Evolutionary conservation across 2,888 invertebrate species (phyloP).

Genomic region (Papilio elwesi): DNA sequence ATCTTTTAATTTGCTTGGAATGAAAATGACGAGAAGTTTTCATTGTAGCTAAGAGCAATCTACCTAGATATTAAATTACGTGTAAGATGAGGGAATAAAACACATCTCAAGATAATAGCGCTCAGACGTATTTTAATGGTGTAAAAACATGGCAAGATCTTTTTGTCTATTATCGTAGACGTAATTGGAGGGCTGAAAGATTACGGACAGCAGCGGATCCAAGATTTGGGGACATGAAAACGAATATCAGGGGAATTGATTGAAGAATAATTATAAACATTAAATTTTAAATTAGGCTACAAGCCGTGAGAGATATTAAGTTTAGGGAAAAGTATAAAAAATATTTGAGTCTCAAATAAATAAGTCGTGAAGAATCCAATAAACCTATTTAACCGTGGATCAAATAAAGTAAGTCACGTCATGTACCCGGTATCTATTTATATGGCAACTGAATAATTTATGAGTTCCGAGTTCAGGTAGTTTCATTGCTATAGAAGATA

Average conservation of each 20-base stretch:
- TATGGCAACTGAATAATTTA: constrained; percentile 7
- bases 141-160: not conserved
- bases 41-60: constrained; percentile 1
- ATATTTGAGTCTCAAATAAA: not conserved
- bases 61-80: constrained; percentile 7
- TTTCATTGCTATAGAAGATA: not conserved
- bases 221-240: too few species aligned
- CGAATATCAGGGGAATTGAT: too few species aligned
- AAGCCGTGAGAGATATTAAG: too few species aligned
- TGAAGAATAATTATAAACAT: too few species aligned
- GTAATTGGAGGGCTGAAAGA: not conserved
- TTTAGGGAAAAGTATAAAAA: too few species aligned
- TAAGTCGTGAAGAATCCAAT: not conserved
- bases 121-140: not conserved
- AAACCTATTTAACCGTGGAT: not conserved
- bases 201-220: too few species aligned
- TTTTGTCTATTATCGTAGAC: not conserved
- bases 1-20: constrained; percentile 5
- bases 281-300: too few species aligned
- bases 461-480: constrained; percentile 5
- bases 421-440: constrained; percentile 13
- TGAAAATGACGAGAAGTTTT: constrained; percentile 13
- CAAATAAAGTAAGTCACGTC: not conserved
- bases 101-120: not conserved
- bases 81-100: not conserved